These are phyloP conservation scores for Amblyopsis rosae DNA, from an alignment of 2,113 vertebrate species.

Conservation along the genomic window DNA sequence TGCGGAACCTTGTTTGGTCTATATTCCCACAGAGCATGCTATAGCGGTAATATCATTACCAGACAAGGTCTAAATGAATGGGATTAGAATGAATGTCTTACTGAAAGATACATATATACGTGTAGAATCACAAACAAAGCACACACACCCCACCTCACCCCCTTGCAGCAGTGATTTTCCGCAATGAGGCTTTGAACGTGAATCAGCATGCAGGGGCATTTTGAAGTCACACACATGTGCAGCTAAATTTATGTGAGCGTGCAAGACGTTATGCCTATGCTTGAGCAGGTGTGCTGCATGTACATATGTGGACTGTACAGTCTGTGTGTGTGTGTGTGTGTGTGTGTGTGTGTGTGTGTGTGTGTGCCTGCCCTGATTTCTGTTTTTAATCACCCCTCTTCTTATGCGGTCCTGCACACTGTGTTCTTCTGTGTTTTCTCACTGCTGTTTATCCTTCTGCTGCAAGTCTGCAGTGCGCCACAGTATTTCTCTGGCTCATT, in stretches of 20 bases:
- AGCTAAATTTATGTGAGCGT: neutral
- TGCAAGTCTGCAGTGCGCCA: constrained; percentile 19
- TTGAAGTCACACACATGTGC: constrained; percentile 25
- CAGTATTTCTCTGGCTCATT: constrained; percentile 15
- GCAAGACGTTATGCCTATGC: neutral
- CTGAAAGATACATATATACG: neutral
- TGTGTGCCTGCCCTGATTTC: neutral
- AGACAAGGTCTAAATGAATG: too few relatives aligned
- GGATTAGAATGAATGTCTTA: too few relatives aligned
- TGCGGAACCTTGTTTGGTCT: too few relatives aligned
- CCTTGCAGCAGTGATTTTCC: constrained; percentile 20
- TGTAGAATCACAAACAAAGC: too few relatives aligned
- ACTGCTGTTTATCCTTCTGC: neutral
- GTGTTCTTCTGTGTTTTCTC: neutral
- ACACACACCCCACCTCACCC: constrained; percentile 6
- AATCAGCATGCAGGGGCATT: constrained; percentile 34
- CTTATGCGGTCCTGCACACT: constrained; percentile 1
- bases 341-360: neutral
- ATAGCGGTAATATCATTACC: too few relatives aligned
- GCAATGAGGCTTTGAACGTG: constrained; percentile 26
- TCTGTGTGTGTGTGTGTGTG: neutral
- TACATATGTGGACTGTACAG: neutral
- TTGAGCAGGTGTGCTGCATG: neutral
- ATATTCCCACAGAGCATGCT: too few relatives aligned
- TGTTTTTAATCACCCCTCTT: neutral